These are phyloP conservation scores for Diadophis punctatus DNA, from an alignment of 2,113 vertebrate species.

Conservation along the genomic window DNA sequence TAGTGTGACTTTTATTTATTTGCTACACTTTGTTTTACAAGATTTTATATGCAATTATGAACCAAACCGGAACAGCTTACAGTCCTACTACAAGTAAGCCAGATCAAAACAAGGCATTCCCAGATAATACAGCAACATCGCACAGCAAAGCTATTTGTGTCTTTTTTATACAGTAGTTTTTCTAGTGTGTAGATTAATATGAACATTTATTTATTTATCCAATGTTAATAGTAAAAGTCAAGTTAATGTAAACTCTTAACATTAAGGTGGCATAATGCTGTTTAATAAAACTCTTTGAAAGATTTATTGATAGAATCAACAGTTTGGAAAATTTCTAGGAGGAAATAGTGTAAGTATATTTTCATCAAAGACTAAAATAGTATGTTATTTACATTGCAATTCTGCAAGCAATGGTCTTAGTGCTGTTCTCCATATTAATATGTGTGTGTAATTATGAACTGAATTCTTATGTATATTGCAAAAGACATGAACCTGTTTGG, in stretches of 20 bases:
- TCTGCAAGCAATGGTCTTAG: not conserved
- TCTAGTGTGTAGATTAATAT: not conserved
- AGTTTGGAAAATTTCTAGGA: not conserved
- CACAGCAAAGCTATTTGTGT: too few relatives aligned
- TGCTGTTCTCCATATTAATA: not conserved
- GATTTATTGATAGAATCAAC: not conserved
- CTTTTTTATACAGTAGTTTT: not conserved
- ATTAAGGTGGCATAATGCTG: not conserved
- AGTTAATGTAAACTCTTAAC: not conserved
- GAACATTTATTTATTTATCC: not conserved
- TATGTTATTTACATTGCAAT: not conserved
- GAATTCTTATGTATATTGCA: not conserved
- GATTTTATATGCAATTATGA: not conserved
- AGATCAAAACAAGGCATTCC: not conserved
- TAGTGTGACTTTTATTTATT: not conserved
- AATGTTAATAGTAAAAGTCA: not conserved
- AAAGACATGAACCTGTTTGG: not conserved
- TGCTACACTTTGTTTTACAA: not conserved
- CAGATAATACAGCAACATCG: not conserved
- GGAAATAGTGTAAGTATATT: not conserved
- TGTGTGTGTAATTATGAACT: not conserved
- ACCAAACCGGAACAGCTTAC: not conserved
- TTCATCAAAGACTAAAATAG: not conserved
- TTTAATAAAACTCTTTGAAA: not conserved
- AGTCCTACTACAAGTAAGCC: not conserved